These are phyloP conservation scores for Philonicus albiceps DNA, from an alignment of 2,888 invertebrate species.

Conservation along the genomic window DNA sequence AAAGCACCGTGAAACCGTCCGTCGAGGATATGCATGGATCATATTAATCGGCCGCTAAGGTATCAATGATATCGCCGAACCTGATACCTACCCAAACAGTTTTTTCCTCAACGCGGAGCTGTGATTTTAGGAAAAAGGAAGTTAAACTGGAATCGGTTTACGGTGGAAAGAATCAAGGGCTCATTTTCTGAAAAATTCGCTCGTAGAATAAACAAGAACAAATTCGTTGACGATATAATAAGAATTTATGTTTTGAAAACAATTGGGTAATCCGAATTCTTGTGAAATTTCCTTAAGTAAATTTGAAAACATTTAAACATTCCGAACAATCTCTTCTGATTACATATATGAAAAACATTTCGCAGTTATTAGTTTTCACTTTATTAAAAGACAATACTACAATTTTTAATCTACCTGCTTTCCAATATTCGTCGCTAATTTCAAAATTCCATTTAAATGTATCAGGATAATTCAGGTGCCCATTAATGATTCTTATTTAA, in stretches of 20 bases:
- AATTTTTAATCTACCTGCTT: too few relatives aligned
- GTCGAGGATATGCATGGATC: slow-evolving; percentile 46
- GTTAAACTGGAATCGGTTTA: slow-evolving; percentile 33
- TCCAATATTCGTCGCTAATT: too few relatives aligned
- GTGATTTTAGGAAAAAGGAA: slow-evolving; percentile 44
- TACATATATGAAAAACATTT: too few relatives aligned
- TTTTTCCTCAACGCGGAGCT: slow-evolving; percentile 11
- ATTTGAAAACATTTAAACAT: too few relatives aligned
- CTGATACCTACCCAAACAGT: slow-evolving; percentile 45
- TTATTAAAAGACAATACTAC: too few relatives aligned
- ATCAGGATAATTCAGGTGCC: too few relatives aligned
- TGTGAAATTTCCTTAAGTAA: too few relatives aligned
- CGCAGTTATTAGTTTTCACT: too few relatives aligned
- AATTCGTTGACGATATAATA: not conserved
- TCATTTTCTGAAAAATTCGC: not conserved
- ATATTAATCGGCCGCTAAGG: slow-evolving; percentile 42
- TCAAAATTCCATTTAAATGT: too few relatives aligned
- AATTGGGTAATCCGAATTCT: not conserved
- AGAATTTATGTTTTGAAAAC: not conserved
- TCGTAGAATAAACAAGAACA: not conserved
- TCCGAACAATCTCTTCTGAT: too few relatives aligned
- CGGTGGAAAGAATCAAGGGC: not conserved
- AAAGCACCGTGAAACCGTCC: slow-evolving; percentile 30
- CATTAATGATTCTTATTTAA: not conserved
- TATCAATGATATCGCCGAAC: slow-evolving; percentile 45